These are phyloP conservation scores for Pagrus major DNA, from an alignment of 2,113 vertebrate genomes.

Conservation along the genomic window DNA sequence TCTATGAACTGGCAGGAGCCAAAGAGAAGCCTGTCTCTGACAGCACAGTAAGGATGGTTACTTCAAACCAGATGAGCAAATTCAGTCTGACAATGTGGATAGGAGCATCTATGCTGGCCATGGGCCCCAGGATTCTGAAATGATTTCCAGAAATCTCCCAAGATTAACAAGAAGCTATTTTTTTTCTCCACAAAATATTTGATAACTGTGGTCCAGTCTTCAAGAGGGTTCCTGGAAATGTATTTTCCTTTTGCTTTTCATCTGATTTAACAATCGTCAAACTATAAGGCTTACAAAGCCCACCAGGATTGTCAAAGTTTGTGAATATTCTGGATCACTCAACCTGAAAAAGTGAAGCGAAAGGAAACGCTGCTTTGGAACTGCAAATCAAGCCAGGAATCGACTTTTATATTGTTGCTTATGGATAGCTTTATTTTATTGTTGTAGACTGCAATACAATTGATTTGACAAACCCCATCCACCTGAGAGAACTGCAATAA, in stretches of 20 bases:
- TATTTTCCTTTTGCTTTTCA: not conserved
- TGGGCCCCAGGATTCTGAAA: not conserved
- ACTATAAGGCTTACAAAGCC: not conserved
- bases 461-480: not conserved
- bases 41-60: not conserved
- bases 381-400: slow-evolving; percentile 16
- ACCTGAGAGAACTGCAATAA: not conserved
- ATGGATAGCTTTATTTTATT: not conserved
- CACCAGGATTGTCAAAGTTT: not conserved
- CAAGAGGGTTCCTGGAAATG: not conserved
- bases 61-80: slow-evolving; percentile 12
- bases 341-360: not conserved
- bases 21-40: slow-evolving; percentile 1
- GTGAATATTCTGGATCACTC: not conserved
- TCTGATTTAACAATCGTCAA: not conserved
- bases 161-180: not conserved
- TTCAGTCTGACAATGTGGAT: not conserved
- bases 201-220: not conserved
- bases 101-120: not conserved
- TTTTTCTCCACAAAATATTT: not conserved
- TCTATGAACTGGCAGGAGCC: not conserved
- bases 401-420: not conserved
- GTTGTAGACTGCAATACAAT: not conserved
- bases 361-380: not conserved
- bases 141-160: not conserved